Base-by-base conservation (phyloP, 1,140 invertebrate genomes). In the Drosophila varians region DNA sequence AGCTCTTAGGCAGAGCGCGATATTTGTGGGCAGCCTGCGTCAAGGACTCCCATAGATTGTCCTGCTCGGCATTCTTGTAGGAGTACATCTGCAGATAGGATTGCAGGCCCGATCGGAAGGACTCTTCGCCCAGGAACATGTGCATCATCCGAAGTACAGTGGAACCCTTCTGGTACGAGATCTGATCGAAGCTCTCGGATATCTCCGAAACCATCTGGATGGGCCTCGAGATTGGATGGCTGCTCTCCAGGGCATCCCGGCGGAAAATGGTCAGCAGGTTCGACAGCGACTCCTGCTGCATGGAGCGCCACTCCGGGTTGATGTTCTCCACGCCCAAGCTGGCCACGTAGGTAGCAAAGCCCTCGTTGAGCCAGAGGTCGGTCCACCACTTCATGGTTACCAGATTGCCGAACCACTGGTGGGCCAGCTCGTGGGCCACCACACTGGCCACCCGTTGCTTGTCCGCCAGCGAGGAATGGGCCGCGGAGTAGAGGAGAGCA, bases 81-180 rank as follows among this genome's bases (percentile, higher is more conserved):
- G 93, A 92, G 66, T 94, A 93, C 70, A 93, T 93, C 21, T 92
- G 92, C 14, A 96, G 88, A 90, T 96, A 96, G 47, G 93, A 93
- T 58, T 90, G 77, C 28, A 98, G 91, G 25, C 96, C 96, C 8
- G 92, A 88, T 14, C 93, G 92, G 90, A 95, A 97, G 2, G 94
- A 94, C 3, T 94, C 92, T 38, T 96, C 94, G 0, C 96, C 96
- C 3, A 98, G 92, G 91, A 98, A 97, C 86, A 95, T 92, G 57
- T 94, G 94, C 95, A 98, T 97, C 97, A 98, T 98, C 7, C 97
- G 93, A 43, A 98, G 94, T 9, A 98, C 93, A 5, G 92, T 93
- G 11, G 94, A 93, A 45, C 96, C 97, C 93, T 98, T 98, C 54
- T 93, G 93, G 90, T 98, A 98, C 0, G 96, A 97, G 77, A 98